Conservation (phyloP, 2,797 vertebrate species). For the Ptychobarbus kaznakovi region DNA sequence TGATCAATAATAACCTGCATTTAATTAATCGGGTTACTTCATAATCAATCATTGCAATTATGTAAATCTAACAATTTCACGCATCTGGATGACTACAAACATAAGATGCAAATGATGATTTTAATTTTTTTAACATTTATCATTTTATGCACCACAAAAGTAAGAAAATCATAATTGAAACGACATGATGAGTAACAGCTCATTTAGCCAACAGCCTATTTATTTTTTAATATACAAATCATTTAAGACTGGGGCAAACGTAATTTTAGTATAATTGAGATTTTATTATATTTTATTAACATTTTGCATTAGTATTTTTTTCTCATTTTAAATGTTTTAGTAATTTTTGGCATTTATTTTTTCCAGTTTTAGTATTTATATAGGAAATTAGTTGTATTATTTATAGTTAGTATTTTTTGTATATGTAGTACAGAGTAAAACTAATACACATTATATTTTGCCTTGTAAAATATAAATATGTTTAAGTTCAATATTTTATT, state of each 20-base stretch:
- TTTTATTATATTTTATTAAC: neutral
- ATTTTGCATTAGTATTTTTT: neutral
- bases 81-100: neutral
- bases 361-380: neutral
- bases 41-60: neutral
- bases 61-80: neutral
- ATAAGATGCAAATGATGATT: neutral
- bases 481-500: neutral
- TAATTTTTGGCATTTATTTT: neutral
- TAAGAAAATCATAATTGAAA: neutral
- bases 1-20: constrained; percentile 10
- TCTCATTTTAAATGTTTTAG: neutral
- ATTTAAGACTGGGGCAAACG: neutral
- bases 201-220: no score
- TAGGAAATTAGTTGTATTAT: neutral
- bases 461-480: neutral
- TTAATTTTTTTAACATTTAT: neutral
- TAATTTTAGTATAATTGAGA: neutral
- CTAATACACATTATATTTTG: neutral
- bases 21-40: neutral
- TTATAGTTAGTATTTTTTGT: neutral
- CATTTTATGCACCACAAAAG: neutral
- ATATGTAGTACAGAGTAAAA: neutral
- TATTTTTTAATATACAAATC: neutral
- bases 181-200: neutral